Conservation (phyloP, 2,113 vertebrate species). For the Sitta europaea region DNA sequence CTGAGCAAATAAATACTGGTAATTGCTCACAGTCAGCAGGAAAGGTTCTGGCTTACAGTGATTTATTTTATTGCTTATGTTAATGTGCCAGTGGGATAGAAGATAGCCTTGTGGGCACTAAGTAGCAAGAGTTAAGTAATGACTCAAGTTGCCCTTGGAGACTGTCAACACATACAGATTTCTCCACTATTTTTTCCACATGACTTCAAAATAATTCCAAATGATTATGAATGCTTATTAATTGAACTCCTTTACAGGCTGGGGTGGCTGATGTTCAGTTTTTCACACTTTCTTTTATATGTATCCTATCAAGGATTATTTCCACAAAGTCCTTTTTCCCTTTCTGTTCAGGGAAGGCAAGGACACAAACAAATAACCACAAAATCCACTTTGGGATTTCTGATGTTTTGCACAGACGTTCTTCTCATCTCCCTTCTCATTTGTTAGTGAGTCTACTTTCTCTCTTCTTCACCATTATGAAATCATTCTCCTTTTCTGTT, state of each 20-base stretch:
- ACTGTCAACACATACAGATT: not conserved
- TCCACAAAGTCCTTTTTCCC: not conserved
- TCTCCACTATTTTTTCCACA: not conserved
- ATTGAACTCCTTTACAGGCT: not conserved
- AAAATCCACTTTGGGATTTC: not conserved
- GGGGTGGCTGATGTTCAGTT: not conserved
- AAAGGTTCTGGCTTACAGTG: not conserved
- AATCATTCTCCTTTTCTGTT: not conserved
- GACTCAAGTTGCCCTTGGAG: not conserved
- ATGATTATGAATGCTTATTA: not conserved
- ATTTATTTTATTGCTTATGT: constrained; percentile 17
- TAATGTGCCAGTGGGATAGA: not conserved
- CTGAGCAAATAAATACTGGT: not conserved
- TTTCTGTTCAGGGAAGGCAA: not conserved
- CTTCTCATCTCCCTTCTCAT: not conserved
- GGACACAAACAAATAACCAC: not conserved
- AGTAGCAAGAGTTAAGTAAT: constrained; percentile 7
- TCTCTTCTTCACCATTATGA: not conserved
- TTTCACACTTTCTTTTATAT: not conserved
- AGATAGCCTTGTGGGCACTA: constrained; percentile 13
- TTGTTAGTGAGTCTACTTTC: not conserved
- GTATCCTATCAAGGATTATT: not conserved
- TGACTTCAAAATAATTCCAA: constrained; percentile 5
- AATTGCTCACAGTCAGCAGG: not conserved
- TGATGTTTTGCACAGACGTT: not conserved